Evolutionary conservation across 1,140 invertebrate species (phyloP), one percentile per base, ranked within the genome.

Genomic region (Dufourea novaeangliae): DNA sequence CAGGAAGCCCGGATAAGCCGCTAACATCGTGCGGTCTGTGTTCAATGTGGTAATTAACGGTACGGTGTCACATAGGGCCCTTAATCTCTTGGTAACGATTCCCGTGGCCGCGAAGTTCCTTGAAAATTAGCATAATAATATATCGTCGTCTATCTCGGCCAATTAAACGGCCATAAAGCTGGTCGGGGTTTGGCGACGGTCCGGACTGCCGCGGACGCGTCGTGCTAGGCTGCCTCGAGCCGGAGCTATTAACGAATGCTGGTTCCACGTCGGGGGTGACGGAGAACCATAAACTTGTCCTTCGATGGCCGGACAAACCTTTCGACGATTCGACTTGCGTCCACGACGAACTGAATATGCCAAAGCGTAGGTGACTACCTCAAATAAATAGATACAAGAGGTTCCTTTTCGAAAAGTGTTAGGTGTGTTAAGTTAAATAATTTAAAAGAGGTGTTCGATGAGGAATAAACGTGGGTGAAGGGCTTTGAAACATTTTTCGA

Each of bases 61-160:
- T 56, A 79, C 66, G 71, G 82, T 84, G 84, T 85, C 82, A 85
- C 52, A 69, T 29, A 78, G 66, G 74, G 67, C 68, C 79, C 79
- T 85, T 85, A 85, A 85, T 85, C 83, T 85, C 64, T 62, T 41
- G 37, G 74, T 72, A 81, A 85, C 84, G 75, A 84, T 85, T 85
- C 75, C 67, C 79, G 71, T 66, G 64, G 62, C 83, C 66, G 75
- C 79, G 56, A 84, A 69, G 75, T 85, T 84, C 79, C 84, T 84
- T 78, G 80, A 80, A 85, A 90, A 90, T 89, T 90, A 90, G 82
- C 88, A 87, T 88, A 88, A 89, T 86, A 88, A 86, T 89, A 81
- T 86, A 85, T 82, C 75, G 83, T 86, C 85, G 88, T 82, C 83
- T 86, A 85, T 88, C 83, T 85, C 85, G 83, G 78, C 83, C 88